Percentiles rank a stretch among this genome's conserved stretches.
Conservation (phyloP, 2,888 invertebrate genomes). For the Operophtera brumata region DNA sequence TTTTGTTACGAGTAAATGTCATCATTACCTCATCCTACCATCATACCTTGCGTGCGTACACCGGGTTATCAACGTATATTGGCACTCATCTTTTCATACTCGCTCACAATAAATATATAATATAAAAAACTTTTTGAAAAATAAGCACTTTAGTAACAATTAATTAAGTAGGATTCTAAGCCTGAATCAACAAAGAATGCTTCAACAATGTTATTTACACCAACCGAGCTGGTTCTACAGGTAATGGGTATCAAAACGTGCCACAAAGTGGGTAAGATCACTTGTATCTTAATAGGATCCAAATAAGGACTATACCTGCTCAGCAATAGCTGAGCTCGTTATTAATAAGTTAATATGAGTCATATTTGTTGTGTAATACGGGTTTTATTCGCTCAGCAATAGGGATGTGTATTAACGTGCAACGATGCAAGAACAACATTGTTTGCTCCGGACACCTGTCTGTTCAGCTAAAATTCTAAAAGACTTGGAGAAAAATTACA, state of each 20-base stretch:
- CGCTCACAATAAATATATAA: too few species aligned
- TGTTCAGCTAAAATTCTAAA: slow-evolving; percentile 14
- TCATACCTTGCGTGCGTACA: too few species aligned
- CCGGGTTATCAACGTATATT: too few species aligned
- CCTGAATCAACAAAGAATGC: background rate
- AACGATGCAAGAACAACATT: slow-evolving; percentile 23
- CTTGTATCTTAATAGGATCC: background rate
- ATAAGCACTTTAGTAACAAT: background rate
- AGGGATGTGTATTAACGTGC: slow-evolving; percentile 8
- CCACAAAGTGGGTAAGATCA: background rate
- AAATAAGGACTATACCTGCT: background rate
- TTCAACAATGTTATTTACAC: background rate
- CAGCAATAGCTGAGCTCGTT: background rate
- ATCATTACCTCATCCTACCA: too few species aligned
- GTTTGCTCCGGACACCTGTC: slow-evolving; percentile 31
- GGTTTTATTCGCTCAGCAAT: background rate
- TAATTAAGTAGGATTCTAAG: background rate
- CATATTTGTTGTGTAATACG: background rate
- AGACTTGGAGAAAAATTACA: background rate
- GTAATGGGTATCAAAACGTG: background rate
- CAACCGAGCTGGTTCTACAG: background rate
- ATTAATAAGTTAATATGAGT: background rate
- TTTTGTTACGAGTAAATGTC: too few species aligned
- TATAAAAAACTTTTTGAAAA: background rate
- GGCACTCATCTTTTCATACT: too few species aligned